A percentile compares a stretch with the other conserved stretches of the same genome.
These are phyloP conservation scores for Cisticola juncidis DNA, from an alignment of 2,113 vertebrate genomes.

Conservation along the genomic window DNA sequence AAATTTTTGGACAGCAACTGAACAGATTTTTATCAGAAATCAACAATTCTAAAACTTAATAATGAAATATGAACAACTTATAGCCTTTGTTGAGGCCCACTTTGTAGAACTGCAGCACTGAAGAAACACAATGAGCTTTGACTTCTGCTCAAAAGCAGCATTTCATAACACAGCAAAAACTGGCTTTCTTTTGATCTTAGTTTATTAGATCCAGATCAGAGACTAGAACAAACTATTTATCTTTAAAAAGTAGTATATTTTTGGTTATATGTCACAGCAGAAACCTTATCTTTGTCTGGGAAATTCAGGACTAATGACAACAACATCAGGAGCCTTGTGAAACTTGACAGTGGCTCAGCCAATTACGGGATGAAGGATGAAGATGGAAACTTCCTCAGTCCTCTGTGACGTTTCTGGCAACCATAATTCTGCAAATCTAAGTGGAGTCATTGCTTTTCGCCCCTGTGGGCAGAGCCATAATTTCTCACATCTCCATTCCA, in stretches of 20 bases:
- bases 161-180: not conserved
- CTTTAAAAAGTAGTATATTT: conserved; percentile 61
- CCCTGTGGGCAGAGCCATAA: conserved; percentile 32
- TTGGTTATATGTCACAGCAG: conserved; percentile 47
- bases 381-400: not conserved
- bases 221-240: conserved; percentile 31
- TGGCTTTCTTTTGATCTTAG: not conserved
- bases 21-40: not conserved
- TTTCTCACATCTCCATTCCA: conserved; percentile 41
- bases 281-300: conserved; percentile 54
- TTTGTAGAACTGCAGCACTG: not conserved
- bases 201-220: conserved; percentile 53
- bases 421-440: conserved; percentile 43
- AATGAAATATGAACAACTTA: not conserved
- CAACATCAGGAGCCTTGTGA: conserved; percentile 16
- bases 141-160: conserved; percentile 17
- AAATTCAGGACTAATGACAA: conserved; percentile 39
- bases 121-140: not conserved
- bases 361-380: conserved; percentile 50
- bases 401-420: not conserved
- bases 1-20: not conserved
- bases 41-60: not conserved
- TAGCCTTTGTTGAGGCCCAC: not conserved
- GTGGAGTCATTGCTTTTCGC: conserved; percentile 21
- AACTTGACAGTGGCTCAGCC: conserved; percentile 36